Base-by-base conservation (phyloP, 2,797 vertebrate species). In the Halcyon smyrnensis region DNA sequence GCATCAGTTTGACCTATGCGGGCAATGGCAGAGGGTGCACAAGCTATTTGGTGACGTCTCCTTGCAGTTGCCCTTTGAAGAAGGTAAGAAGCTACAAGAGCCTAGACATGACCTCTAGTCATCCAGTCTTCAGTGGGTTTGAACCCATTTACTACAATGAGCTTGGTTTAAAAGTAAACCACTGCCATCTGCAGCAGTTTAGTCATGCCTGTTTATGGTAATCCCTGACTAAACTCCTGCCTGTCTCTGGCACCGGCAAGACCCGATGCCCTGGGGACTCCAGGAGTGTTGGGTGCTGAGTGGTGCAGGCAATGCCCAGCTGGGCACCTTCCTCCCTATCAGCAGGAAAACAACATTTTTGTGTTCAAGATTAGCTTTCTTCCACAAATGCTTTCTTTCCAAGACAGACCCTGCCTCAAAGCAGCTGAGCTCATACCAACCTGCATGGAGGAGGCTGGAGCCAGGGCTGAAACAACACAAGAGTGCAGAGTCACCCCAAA, bases 401-500 rank as follows among this genome's bases (percentile, higher is more conserved):
- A 64, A 89, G 28, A 37, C 0, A 73, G 46, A 37, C 18, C 15
- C 45, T 62, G 20, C 41, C 59, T 82, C 15, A 23, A 65, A 51
- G 59, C 45, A 88, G 20, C 74, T 5, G 32, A 87, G 57, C 48
- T 53, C 57, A 81, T 10, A 32, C 21, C 60, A n/a, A 18, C 43
- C 50, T 1, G 2, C 48, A 16, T 0, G 7, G 56, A 80, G 8
- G 10, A 50, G 43, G 30, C n/a, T 0, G 0, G 53, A 74, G 30
- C 57, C 69, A 71, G 57, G 39, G 69, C n/a, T 67, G 76, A 56
- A 28, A 15, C n/a, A 3, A 1, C 34, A 19, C 30, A 79, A 43
- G 32, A 73, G 74, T 9, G 27, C 57, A 5, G 15, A 43, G 37
- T 30, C 27, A 59, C 39, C 57, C 75, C 68, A 60, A 70, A 53